Evolutionary conservation across 53 echinoderm and acorn worm species (phyloP).

Genomic region (Astropecten irregularis): DNA sequence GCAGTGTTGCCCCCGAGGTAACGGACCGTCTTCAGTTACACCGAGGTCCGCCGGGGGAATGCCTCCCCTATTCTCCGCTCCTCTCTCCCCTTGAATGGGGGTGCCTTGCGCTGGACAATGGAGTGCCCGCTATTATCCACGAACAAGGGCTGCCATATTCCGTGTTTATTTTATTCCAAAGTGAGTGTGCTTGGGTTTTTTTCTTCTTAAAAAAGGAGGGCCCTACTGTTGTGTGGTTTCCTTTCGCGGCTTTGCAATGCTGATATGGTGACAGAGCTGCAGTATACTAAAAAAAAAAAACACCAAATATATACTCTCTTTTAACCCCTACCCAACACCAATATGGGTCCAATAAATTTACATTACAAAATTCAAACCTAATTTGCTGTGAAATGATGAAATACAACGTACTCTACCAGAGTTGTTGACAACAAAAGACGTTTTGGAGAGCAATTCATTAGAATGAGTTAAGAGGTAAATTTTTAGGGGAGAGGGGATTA

Average conservation of each 20-base stretch:
- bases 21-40: slow-evolving; percentile 41
- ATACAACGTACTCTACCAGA: too few species aligned
- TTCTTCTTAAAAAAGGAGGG: neutral
- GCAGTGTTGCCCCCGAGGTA: slow-evolving; percentile 55
- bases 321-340: too few species aligned
- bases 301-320: too few species aligned
- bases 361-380: neutral
- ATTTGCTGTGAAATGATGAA: neutral
- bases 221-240: slow-evolving; percentile 17
- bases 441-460: too few species aligned
- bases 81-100: slow-evolving; percentile 47
- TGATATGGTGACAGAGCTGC: too few species aligned
- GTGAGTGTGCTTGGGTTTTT: slow-evolving; percentile 52
- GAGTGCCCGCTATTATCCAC: slow-evolving; percentile 42
- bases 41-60: slow-evolving; percentile 41
- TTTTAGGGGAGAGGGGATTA: too few species aligned
- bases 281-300: too few species aligned
- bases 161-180: slow-evolving; percentile 57
- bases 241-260: neutral
- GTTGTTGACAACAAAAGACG: too few species aligned
- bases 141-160: slow-evolving; percentile 59
- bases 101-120: slow-evolving; percentile 33
- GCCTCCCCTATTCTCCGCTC: slow-evolving; percentile 40
- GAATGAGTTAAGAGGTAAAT: too few species aligned
- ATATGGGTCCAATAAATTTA: too few species aligned